Conservation (phyloP, 2,888 invertebrate genomes). For the Aspidiotus rigidus region DNA sequence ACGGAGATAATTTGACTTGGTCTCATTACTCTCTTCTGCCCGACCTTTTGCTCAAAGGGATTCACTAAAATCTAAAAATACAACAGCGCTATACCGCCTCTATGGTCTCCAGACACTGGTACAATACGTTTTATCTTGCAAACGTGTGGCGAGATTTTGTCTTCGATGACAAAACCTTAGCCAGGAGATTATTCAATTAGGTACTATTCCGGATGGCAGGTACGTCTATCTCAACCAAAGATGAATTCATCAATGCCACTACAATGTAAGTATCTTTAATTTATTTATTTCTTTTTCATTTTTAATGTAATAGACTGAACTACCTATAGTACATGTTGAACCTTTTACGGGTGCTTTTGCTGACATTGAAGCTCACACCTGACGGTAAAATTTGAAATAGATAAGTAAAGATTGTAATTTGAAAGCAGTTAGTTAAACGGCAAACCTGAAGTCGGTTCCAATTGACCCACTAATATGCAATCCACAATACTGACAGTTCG, state of each 20-base stretch:
- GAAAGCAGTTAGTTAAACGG: no score
- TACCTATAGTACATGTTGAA: constrained; percentile 55
- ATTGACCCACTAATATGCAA: no score
- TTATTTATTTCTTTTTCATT: no score
- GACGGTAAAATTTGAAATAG: no score
- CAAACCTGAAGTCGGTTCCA: no score
- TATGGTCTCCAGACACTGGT: constrained; percentile 57
- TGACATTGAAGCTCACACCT: no score
- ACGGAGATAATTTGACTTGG: not conserved
- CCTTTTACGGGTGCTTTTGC: constrained; percentile 56
- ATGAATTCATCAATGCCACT: no score
- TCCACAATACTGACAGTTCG: no score
- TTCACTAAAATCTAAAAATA: constrained; percentile 59
- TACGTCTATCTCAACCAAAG: constrained; percentile 37
- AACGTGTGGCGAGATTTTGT: constrained; percentile 66
- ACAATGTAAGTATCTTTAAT: no score
- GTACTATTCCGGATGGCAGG: constrained; percentile 74
- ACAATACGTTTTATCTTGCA: constrained; percentile 60
- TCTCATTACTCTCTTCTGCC: no score
- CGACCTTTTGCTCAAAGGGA: constrained; percentile 60
- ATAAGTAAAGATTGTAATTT: no score
- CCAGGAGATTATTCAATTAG: constrained; percentile 65
- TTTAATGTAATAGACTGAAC: no score
- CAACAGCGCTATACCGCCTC: constrained; percentile 65
- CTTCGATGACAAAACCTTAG: constrained; percentile 62